Evolutionary conservation across 2,888 invertebrate genomes (phyloP), one percentile per base, ranked within the genome.

Genomic region (Tyria jacobaeae): DNA sequence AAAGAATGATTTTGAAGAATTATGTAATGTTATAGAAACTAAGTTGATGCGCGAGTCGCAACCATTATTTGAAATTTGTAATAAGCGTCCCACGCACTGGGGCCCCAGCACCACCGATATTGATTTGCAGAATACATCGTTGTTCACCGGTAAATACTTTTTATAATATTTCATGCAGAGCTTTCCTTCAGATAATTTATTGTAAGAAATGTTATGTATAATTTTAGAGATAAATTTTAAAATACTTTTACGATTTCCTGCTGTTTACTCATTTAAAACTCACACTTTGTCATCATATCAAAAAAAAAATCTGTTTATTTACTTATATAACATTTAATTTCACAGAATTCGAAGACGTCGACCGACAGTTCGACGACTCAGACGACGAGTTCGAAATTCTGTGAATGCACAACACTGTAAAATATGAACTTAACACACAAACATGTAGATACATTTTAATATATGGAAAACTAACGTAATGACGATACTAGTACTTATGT

Each of bases 31-130:
- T 50, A 95, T 97, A 80, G 95, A 96, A 85, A 94, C 95, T 56
- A 95, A 96, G 66, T 90, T 98, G 70, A 96, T 97, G 87, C 92
- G 94, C 27, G 96, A 96, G 76, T 95, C 95, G 62, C 97, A 97
- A 81, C 97, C 98, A 0, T 90, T 99, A 73, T 98, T 99, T 90
- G 99, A 99, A 94, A 94, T 99, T 57, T 96, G 96, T 76, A 95
- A 96, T 72, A 95, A 97, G 78, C 94, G 97, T 79, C 97, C 97
- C 7, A 92, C 95, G 44, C 96, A 96, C 81, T 97, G 97, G 97
- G 95, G 96, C 3, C 95, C 96, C 0, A 86, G 88, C 55, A 77
- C 73, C 21, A 75, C 82, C 7, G 91, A 92, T 55, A 84, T 89
- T 67, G 92, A 93, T 75, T 71, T 91, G 61, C 89, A 91, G 51